Evolutionary conservation across 2,113 vertebrate genomes (phyloP), one percentile per base, ranked within the genome.

Genomic region (Heterotis niloticus): DNA sequence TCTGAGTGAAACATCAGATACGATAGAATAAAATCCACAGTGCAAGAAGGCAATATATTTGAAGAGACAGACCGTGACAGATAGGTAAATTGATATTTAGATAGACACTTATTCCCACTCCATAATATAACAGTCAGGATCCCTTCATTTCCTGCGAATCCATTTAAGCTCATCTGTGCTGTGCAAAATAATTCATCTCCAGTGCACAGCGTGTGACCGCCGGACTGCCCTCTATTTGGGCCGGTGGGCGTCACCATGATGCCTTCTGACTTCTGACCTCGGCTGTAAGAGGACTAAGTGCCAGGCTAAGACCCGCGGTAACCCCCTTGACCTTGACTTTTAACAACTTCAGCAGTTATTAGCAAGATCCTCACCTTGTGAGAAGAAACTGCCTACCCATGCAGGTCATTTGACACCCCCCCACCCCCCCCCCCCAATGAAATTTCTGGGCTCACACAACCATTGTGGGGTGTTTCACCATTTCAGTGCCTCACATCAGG

Each of bases 381-480:
- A 44, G 34, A 44, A 44, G 34, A 44, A 44, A 44, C 34, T 44
- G 34, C 34, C 34, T 7, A n/a, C n/a, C n/a, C n/a, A 44, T 7
- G 7, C 34, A 44, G 3, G 7, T 44, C 34, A 44, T 44, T 44
- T 44, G 3, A 44, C 7, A 7, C 34, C 34, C 34, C 34, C 34
- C 34, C 34, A 44, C 34, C 34, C 34, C 0, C 52, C 70, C 76
- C 70, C 76, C 44, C 24, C 79, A 75, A 82, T 79, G 75, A 77
- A 81, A 80, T 81, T 80, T 18, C 70, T 75, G 23, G 59, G 52
- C 82, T 64, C 34, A 44, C 34, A 7, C 12, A 44, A 66, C 23
- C 24, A 5, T 75, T 54, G 51, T 2, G 81, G 66, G 75, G 80
- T 80, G 79, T 83, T 82, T 84, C 64, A 70, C 76, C 62, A 54